Base-by-base conservation (phyloP, 2,113 vertebrate species). In the Vidua macroura region DNA sequence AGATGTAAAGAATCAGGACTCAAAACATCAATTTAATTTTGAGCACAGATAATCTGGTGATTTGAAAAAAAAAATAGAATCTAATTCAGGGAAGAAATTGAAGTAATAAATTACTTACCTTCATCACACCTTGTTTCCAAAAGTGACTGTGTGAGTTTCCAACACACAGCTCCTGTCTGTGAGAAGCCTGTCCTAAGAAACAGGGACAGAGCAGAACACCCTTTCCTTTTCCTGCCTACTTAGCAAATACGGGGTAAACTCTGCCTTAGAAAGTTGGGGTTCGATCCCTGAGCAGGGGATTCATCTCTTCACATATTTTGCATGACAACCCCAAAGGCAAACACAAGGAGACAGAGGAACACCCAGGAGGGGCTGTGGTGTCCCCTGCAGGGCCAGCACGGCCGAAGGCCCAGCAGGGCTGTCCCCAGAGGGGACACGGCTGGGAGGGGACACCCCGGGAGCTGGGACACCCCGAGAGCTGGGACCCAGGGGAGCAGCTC, bases 91-190 rank as follows among this genome's bases (percentile, higher is more conserved):
- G 39, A 83, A 74, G 73, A 86, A 88, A 88, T 59, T 70, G 52
- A 60, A 59, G 62, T 43, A 91, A n/a, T 39, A 66, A 86, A 56
- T 31, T 0, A 72, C 90, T 89, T 94, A 95, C 92, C 92, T 92
- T 96, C 89, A 92, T 95, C 69, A 96, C 77, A 48, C 90, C 93
- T 93, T 82, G 90, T 63, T 92, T 96, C 67, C 74, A 96, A 76
- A 94, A 92, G 90, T 0, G 85, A 69, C 15, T 70, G 75, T 41
- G 96, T 91, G 96, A 56, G 72, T 69, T 80, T 95, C 96, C 82
- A 95, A 5, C 12, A 95, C 72, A 16, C 51, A 83, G 83, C 83
- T 94, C 95, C 95, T 63, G 62, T 89, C 11, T 97, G 92, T 6
- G 30, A 63, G 70, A 91, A 94, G 31, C 86, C 95, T 28, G 97